Percentiles rank a stretch among this genome's conserved stretches.
Evolutionary conservation across 2,797 vertebrate genomes (phyloP).

Genomic region (Streptopelia turtur): DNA sequence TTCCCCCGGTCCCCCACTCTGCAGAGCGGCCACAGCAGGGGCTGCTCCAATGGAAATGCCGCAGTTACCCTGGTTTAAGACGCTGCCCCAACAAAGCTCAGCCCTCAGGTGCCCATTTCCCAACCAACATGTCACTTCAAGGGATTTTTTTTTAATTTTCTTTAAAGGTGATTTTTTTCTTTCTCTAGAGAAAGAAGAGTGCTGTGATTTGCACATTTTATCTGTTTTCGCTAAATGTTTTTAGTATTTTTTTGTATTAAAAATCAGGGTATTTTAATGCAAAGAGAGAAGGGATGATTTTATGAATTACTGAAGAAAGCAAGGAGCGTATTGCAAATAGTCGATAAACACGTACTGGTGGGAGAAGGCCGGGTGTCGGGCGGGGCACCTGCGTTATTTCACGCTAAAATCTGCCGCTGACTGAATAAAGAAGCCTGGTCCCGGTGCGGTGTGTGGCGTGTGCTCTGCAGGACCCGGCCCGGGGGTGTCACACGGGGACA

Average conservation of each 20-base stretch:
- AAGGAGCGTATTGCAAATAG: accelerated
- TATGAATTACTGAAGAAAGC: neutral
- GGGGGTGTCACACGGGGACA: neutral
- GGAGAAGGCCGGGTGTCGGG: accelerated
- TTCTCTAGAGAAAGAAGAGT: neutral
- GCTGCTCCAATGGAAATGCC: accelerated
- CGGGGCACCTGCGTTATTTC: too few relatives aligned
- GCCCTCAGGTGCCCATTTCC: neutral
- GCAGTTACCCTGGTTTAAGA: accelerated
- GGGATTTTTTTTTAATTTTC: neutral
- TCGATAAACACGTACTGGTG: accelerated
- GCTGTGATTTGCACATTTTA: neutral
- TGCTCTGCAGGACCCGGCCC: neutral
- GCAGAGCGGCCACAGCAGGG: accelerated
- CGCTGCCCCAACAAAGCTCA: neutral
- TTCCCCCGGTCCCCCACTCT: neutral
- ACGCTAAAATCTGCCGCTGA: accelerated
- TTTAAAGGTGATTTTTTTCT: neutral
- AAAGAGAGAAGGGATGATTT: neutral
- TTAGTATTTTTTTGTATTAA: neutral
- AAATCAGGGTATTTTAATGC: neutral
- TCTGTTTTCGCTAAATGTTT: neutral
- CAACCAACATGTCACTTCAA: neutral
- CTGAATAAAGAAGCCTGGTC: neutral
- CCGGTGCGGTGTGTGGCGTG: too few relatives aligned